Percentiles rank a stretch among this genome's conserved stretches.
Evolutionary conservation across 92 coral and sea anemone species (phyloP).

Genomic region (Palythoa heliodiscus): DNA sequence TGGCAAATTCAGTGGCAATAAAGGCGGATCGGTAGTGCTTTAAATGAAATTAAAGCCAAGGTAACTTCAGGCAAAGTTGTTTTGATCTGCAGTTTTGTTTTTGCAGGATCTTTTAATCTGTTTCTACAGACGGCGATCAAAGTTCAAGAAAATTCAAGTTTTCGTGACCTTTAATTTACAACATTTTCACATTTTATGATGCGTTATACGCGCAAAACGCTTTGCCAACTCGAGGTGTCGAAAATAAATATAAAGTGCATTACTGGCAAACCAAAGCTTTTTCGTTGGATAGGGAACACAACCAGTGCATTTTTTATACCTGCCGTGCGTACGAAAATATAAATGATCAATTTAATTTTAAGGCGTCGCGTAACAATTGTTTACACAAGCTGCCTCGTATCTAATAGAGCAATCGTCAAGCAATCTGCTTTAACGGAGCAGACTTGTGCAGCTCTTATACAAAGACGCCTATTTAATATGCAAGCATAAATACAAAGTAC

Average conservation of each 20-base stretch:
- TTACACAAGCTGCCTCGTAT: neutral
- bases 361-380: neutral
- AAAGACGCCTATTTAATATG: neutral
- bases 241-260: neutral
- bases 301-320: neutral
- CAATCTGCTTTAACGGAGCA: neutral
- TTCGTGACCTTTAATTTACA: neutral
- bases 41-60: neutral
- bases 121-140: neutral
- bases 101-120: neutral
- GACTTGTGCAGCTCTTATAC: neutral
- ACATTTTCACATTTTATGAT: neutral
- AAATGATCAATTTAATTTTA: neutral
- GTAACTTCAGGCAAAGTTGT: constrained; percentile 19
- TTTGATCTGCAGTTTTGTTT: constrained; percentile 4
- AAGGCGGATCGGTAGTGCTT: constrained; percentile 23
- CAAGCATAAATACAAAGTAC: neutral
- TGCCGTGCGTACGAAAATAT: neutral
- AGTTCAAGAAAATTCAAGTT: neutral
- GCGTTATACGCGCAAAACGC: neutral
- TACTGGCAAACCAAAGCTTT: neutral
- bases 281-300: neutral
- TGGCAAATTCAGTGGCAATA: neutral
- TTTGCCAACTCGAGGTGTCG: neutral
- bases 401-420: neutral